Conservation (phyloP, 53 echinoderm and acorn worm genomes). For the Echinarachnius parma region DNA sequence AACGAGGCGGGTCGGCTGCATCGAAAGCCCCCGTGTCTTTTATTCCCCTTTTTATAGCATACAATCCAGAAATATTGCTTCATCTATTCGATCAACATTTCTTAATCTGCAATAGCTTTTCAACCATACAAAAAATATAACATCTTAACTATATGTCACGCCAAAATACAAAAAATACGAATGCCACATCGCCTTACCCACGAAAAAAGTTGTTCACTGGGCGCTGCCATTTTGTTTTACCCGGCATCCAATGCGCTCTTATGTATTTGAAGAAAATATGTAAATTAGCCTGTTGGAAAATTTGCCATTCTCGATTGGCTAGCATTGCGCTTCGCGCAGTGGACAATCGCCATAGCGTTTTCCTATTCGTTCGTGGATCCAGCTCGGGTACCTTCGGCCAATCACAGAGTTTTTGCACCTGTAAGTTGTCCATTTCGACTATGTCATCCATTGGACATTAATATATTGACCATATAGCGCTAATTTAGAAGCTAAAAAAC, state of each 20-base stretch:
- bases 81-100: too few relatives aligned
- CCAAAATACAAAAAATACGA: too few relatives aligned
- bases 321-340: constrained; percentile 37
- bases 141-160: too few relatives aligned
- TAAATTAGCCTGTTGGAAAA: constrained; percentile 12
- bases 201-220: constrained; percentile 68
- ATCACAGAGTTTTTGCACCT: constrained; percentile 55
- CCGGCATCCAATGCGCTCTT: constrained; percentile 42
- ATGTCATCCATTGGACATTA: too few relatives aligned
- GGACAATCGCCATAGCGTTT: constrained; percentile 50
- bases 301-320: constrained; percentile 39
- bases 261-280: constrained; percentile 41
- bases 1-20: too few relatives aligned
- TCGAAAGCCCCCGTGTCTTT: too few relatives aligned
- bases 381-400: constrained; percentile 40
- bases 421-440: constrained; percentile 50
- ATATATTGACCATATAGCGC: too few relatives aligned
- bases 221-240: constrained; percentile 89
- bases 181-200: constrained; percentile 65
- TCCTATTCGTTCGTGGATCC: constrained; percentile 47
- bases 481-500: constrained; percentile 30
- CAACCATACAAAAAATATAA: too few relatives aligned
- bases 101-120: too few relatives aligned
- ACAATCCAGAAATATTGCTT: too few relatives aligned
- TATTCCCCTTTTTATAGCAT: too few relatives aligned